Base-by-base conservation (phyloP, 2,113 vertebrate species). In the Paradisaea rubra region DNA sequence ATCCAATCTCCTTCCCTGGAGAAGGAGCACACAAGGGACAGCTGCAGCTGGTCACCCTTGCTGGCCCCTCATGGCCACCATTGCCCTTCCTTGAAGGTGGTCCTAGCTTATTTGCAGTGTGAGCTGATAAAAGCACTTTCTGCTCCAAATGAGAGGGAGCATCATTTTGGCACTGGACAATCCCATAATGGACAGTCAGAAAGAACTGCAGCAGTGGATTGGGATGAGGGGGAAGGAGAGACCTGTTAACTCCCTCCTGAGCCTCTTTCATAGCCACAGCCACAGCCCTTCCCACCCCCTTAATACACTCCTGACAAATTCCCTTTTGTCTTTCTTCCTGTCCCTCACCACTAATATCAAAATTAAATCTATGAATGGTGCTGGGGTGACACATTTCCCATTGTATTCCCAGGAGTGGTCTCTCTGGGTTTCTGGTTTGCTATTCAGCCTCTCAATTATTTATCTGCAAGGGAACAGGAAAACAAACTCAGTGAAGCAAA, bases 381-480 rank as follows among this genome's bases (percentile, higher is more conserved):
- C 78, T 68, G 31, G 69, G 44, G 31, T 63, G 73, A 86, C 82
- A 86, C 21, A 7, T 60, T 78, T 86, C 84, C 72, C 54, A 64
- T 19, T 1, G 3, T 57, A 71, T 69, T 94, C 74, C 70, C 11
- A 2, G 52, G 71, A 88, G 81, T 0, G 1, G 25, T 60, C 80
- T 90, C 86, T 74, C 61, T 81, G 83, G 64, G 65, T 89, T 90
- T 90, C 79, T 83, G 72, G 30, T 74, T 95, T 70, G 71, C 71
- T 85, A 9, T 87, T 94, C 81, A 85, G 39, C 39, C 93, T 74
- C 71, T 96, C 66, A 80, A 76, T 93, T 88, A 92, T 94, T 95
- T 86, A 95, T 89, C 66, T 7, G 0, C 54, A 72, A 92, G 81
- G 47, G 84, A 93, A 90, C 0, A 9, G 65, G 91, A 70, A 83